Evolutionary conservation across 2,797 vertebrate genomes (phyloP).

Genomic region (Simalia tracyae): DNA sequence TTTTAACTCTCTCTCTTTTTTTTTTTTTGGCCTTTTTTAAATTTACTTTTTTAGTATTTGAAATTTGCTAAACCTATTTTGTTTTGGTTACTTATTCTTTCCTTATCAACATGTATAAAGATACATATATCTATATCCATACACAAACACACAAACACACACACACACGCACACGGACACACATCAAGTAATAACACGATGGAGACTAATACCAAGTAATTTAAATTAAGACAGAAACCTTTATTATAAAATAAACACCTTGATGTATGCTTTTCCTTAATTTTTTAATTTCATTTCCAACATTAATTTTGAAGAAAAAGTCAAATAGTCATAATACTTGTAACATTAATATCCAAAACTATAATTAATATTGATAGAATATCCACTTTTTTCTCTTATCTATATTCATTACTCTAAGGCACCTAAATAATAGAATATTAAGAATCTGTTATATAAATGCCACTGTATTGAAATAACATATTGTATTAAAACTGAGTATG

Average conservation of each 20-base stretch:
- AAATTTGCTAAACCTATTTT: background rate
- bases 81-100: background rate
- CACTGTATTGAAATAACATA: background rate
- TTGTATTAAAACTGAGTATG: too few relatives aligned
- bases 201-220: background rate
- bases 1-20: background rate
- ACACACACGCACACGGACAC: background rate
- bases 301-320: background rate
- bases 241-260: background rate
- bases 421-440: background rate
- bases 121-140: background rate
- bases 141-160: background rate
- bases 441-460: background rate
- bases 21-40: background rate
- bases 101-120: background rate
- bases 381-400: background rate
- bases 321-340: background rate
- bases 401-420: background rate
- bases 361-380: background rate
- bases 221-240: background rate
- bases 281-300: background rate
- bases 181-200: background rate
- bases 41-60: background rate
- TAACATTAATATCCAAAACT: background rate
- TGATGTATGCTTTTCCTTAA: background rate